Conservation (phyloP, 2,797 vertebrate species). For the Poeciliopsis gracilis region DNA sequence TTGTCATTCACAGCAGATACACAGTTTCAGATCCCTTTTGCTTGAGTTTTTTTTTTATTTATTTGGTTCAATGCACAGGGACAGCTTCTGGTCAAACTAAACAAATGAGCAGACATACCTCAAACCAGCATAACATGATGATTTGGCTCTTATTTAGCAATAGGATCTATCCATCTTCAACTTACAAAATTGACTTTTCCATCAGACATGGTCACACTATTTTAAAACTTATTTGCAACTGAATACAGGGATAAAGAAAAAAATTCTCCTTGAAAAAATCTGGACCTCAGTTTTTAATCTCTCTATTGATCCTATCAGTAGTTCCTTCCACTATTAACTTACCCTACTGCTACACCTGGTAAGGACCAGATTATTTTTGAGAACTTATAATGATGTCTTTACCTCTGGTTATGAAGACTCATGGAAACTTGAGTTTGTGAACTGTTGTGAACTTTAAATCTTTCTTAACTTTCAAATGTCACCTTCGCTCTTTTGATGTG, state of each 20-base stretch:
- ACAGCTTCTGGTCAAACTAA: neutral
- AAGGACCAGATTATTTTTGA: neutral
- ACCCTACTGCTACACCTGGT: neutral
- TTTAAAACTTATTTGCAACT: neutral
- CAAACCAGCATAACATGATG: neutral
- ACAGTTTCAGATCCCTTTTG: neutral
- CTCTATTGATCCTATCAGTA: neutral
- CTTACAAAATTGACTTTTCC: neutral
- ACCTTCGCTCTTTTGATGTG: slow-evolving; percentile 6
- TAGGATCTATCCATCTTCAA: neutral
- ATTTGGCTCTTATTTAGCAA: neutral
- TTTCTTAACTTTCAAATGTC: slow-evolving; percentile 16
- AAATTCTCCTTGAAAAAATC: neutral
- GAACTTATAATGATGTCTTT: neutral
- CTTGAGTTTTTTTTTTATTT: neutral
- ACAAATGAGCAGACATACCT: neutral
- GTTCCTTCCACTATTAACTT: neutral
- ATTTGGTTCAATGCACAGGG: neutral
- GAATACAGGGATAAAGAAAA: neutral
- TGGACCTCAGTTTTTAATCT: neutral
- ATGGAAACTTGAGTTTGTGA: slow-evolving; percentile 3
- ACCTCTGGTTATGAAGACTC: neutral
- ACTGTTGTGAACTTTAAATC: neutral
- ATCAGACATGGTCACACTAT: neutral
- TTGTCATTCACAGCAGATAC: neutral